phyloP scores from a whole-genome alignment of 2,113 vertebrate genomes.

The Nyctereutes procyonoides region DNA sequence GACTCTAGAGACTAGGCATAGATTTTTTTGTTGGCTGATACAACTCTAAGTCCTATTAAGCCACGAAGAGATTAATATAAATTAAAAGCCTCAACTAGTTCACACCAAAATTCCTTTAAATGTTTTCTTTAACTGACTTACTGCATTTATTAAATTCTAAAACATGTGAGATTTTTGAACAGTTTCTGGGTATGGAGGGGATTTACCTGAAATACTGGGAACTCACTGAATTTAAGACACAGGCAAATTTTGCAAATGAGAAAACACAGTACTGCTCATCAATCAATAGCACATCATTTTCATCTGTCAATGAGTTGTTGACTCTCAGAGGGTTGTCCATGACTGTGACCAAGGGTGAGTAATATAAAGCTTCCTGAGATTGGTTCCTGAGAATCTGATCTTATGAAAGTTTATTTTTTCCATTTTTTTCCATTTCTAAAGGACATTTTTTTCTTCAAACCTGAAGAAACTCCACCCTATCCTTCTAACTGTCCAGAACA shows the following conservation, averaged over 20 bases:
- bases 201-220: neutral
- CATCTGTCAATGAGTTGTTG: neutral
- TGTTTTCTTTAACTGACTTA: neutral
- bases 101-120: neutral
- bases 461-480: neutral
- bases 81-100: neutral
- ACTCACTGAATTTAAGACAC: neutral
- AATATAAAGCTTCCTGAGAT: neutral
- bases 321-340: neutral
- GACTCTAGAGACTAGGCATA: neutral
- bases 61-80: neutral
- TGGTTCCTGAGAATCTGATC: neutral
- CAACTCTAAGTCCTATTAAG: neutral
- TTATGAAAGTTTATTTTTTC: neutral
- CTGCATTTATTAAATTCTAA: neutral
- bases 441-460: neutral
- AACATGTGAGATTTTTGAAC: neutral
- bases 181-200: neutral
- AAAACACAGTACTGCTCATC: neutral
- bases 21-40: constrained; percentile 8
- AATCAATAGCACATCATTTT: neutral
- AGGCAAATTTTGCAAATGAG: neutral
- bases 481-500: neutral
- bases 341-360: neutral
- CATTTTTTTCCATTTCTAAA: neutral